phyloP scores from a whole-genome alignment of 2,888 invertebrate species.

The Dolichopus griseipennis region DNA sequence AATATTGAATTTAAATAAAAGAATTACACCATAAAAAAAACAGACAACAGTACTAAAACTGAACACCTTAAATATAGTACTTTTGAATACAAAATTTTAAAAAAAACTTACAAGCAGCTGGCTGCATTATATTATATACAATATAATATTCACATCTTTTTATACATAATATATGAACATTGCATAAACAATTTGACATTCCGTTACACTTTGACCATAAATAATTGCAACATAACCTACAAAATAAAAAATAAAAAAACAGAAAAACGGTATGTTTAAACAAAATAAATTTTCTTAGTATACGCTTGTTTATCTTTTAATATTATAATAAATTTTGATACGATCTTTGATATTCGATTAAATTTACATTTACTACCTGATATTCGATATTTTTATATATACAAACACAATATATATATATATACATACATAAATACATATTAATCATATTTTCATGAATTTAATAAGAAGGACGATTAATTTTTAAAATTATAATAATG shows the following conservation, averaged over 20 bases:
- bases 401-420: neutral
- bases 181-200: neutral
- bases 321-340: neutral
- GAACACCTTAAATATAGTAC: neutral
- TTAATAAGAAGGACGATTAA: neutral
- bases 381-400: neutral
- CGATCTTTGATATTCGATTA: neutral
- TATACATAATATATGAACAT: neutral
- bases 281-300: neutral
- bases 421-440: neutral
- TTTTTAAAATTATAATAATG: neutral
- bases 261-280: neutral
- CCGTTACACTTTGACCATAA: slow-evolving; percentile 4
- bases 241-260: neutral
- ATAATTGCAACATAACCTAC: neutral
- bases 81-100: neutral
- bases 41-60: neutral
- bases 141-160: neutral
- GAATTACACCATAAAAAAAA: too few relatives aligned
- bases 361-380: neutral
- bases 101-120: slow-evolving; percentile 1
- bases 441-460: neutral
- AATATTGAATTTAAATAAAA: neutral
- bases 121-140: neutral
- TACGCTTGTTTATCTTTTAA: neutral